These are phyloP conservation scores for Phaetusa simplex DNA, from an alignment of 2,113 vertebrate species.

Conservation along the genomic window DNA sequence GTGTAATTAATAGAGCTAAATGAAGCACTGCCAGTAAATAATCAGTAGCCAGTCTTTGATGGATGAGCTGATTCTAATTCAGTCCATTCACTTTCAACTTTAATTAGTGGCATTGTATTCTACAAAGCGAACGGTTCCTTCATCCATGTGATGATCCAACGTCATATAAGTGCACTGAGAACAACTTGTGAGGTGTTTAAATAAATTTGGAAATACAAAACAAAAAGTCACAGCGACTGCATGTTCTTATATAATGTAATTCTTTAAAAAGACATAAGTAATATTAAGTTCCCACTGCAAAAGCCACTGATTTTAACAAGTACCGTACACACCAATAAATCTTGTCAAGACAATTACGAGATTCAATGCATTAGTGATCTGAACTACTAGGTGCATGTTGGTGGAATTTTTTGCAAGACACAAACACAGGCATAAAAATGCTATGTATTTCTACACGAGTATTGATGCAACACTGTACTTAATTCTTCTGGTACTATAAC, in stretches of 20 bases:
- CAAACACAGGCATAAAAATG: background rate
- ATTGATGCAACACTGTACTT: background rate
- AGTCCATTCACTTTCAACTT: conserved; percentile 44
- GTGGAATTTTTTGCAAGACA: background rate
- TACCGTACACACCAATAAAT: background rate
- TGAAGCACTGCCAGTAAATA: conserved; percentile 47
- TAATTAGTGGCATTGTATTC: conserved; percentile 51
- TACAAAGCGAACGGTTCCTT: conserved; percentile 10
- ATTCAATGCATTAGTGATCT: background rate
- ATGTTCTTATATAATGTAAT: background rate
- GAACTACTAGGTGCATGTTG: background rate
- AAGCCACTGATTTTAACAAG: conserved; percentile 3
- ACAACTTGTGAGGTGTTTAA: conserved; percentile 1
- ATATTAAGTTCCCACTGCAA: background rate
- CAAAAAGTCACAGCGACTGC: background rate
- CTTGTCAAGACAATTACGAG: background rate
- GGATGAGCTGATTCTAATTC: conserved; percentile 56
- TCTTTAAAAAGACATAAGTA: background rate
- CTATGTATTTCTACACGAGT: background rate
- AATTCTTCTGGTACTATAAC: background rate
- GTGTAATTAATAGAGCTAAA: conserved; percentile 51
- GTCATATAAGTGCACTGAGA: background rate
- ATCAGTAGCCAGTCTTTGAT: conserved; percentile 32
- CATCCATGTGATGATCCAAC: conserved; percentile 15
- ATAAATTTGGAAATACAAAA: background rate